A percentile compares a stretch with the other conserved stretches of the same genome.
Conservation (phyloP, 64 coral and sea anemone genomes). For the Acropora yongei region DNA sequence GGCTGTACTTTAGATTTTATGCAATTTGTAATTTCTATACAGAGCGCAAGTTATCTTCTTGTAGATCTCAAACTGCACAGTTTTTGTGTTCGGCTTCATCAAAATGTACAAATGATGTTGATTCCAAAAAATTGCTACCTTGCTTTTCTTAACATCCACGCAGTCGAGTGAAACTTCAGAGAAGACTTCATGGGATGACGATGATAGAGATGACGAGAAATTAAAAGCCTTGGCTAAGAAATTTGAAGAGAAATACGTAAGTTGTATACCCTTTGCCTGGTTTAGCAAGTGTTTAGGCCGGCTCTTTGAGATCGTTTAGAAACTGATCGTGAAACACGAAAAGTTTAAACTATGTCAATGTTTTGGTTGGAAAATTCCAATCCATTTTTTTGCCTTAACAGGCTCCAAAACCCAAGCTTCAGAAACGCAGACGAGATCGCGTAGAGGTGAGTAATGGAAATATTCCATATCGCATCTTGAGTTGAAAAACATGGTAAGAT, state of each 20-base stretch:
- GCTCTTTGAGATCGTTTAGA: background rate
- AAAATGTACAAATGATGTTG: conserved; percentile 4
- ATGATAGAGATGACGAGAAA: conserved; percentile 79
- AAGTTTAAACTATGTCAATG: background rate
- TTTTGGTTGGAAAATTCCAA: conserved; percentile 15
- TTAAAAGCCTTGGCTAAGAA: conserved; percentile 92
- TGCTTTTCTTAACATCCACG: background rate
- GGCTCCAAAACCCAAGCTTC: conserved; percentile 79
- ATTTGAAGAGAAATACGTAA: conserved; percentile 99
- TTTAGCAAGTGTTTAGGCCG: background rate
- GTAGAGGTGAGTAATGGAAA: conserved; percentile 63
- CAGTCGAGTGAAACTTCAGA: conserved; percentile 45
- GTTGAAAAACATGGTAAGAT: background rate
- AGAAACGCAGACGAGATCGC: conserved; percentile 86
- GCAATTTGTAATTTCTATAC: background rate
- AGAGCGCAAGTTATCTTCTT: background rate
- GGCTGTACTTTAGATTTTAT: background rate
- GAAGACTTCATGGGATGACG: conserved; percentile 51
- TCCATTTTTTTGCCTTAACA: conserved; percentile 16
- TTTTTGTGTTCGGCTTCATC: background rate
- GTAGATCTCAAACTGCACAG: background rate
- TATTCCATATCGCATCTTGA: background rate
- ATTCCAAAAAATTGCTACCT: background rate
- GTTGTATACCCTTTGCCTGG: conserved; percentile 47
- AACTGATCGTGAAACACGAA: background rate